These are phyloP conservation scores for Tursiops truncatus DNA, from an alignment of 2,113 vertebrate species.

Conservation along the genomic window DNA sequence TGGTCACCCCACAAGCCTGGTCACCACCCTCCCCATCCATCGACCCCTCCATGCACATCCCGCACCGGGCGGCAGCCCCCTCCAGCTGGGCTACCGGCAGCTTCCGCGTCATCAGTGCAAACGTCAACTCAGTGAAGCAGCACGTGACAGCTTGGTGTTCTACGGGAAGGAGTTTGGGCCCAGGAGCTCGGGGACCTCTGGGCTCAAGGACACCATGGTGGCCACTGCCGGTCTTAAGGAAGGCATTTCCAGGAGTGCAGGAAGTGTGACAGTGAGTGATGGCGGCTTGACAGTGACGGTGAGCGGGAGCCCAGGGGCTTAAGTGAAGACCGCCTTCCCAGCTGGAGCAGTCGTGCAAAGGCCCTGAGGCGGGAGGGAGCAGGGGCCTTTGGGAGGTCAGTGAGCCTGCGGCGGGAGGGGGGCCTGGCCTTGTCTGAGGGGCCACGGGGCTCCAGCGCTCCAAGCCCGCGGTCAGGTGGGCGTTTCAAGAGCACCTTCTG, in stretches of 20 bases:
- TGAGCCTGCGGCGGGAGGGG: neutral
- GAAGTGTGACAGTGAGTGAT: neutral
- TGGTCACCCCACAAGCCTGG: neutral
- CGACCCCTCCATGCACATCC: neutral
- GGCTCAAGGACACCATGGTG: neutral
- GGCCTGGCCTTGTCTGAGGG: neutral
- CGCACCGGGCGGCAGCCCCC: rapidly evolving
- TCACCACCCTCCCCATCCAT: neutral
- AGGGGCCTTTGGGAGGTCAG: neutral
- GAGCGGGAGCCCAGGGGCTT: neutral
- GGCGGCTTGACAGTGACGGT: rapidly evolving
- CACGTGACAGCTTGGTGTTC: too few relatives aligned
- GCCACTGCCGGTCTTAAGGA: too few relatives aligned
- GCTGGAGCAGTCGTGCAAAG: neutral
- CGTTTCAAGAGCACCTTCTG: neutral
- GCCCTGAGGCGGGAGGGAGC: neutral
- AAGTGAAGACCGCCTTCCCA: neutral
- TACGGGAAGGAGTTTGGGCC: neutral
- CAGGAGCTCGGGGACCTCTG: neutral
- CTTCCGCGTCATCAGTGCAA: neutral
- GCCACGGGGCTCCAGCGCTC: too few relatives aligned
- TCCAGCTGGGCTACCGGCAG: neutral
- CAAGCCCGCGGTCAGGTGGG: neutral
- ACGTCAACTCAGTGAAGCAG: neutral
- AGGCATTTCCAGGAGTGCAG: neutral